Evolutionary conservation across 1,140 invertebrate species (phyloP), one percentile per base, ranked within the genome.

Genomic region (Papilio glaucus): DNA sequence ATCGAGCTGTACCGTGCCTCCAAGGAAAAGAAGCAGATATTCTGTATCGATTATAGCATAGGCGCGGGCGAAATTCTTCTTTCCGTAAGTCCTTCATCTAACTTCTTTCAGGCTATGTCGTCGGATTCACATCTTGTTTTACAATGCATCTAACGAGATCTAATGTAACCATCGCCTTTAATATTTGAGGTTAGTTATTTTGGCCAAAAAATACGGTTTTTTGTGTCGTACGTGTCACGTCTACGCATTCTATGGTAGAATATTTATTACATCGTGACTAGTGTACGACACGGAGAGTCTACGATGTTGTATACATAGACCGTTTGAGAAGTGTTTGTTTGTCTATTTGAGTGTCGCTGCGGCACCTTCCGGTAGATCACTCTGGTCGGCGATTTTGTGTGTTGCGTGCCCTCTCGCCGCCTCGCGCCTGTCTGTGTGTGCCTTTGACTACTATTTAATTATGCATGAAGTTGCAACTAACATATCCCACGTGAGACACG

Each of bases 361-460:
- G 81, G 81, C 77, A 78, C 73, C 76, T 79, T 73, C 75, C 72
- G 76, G 76, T 69, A 91, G 89, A 88, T 92, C 89, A 89, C 71
- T 85, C 91, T 93, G 91, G 91, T 87, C 91, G 89, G 88, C 82
- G 89, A 86, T 91, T 70, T 89, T 89, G 89, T 92, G 90, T 91
- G 89, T 91, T 88, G 87, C 80, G 86, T 86, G 84, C 82, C 76
- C 79, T 85, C 83, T 85, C 75, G 85, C 84, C 67, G 85, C 86
- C 81, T 82, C 87, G 72, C 79, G 78, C 74, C 65, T 75, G 79
- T 79, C 65, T 75, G 79, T 79, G 86, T 77, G 80, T 81, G 72
- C 80, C 84, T 87, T 86, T 87, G 88, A 86, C 85, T 83, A 80
- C 77, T 85, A 87, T 89, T 87, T 85, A 80, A 71, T 78, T 77